Conservation (phyloP, 2,888 invertebrate genomes). For the Melanargia galathea region DNA sequence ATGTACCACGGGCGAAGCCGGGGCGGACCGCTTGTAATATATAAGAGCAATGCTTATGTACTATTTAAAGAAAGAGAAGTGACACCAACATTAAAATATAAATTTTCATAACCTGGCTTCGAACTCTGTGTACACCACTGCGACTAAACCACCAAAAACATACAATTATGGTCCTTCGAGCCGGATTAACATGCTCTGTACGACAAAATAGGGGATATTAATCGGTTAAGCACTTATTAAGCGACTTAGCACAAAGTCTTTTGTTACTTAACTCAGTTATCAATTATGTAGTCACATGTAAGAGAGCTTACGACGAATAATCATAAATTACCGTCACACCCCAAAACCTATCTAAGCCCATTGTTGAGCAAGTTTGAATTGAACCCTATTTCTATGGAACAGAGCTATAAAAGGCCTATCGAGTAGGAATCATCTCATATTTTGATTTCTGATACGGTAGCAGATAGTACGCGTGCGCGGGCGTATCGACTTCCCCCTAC, state of each 20-base stretch:
- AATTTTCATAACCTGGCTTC: too few species aligned
- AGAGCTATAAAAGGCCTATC: slow-evolving; percentile 25
- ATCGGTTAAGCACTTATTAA: too few species aligned
- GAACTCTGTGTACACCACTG: too few species aligned
- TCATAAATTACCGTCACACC: slow-evolving; percentile 1
- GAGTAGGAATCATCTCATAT: slow-evolving; percentile 28
- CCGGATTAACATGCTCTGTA: too few species aligned
- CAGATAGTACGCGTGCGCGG: slow-evolving; percentile 59
- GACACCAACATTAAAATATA: too few species aligned
- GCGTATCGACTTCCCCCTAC: slow-evolving; percentile 62
- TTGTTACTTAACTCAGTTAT: background rate
- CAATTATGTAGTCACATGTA: background rate
- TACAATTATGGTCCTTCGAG: too few species aligned
- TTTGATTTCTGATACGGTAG: slow-evolving; percentile 30
- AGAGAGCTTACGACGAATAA: background rate
- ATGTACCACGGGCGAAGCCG: too few species aligned
- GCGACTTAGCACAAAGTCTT: background rate
- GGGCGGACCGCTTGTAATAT: too few species aligned
- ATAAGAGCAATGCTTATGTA: too few species aligned
- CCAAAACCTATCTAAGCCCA: slow-evolving; percentile 25
- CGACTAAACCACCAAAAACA: too few species aligned
- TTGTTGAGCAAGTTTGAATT: slow-evolving; percentile 27
- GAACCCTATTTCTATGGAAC: slow-evolving; percentile 33
- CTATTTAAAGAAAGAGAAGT: too few species aligned
- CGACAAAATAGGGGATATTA: too few species aligned